Conservation (phyloP, 2,797 vertebrate genomes). For the Notolepis coatsorum region DNA sequence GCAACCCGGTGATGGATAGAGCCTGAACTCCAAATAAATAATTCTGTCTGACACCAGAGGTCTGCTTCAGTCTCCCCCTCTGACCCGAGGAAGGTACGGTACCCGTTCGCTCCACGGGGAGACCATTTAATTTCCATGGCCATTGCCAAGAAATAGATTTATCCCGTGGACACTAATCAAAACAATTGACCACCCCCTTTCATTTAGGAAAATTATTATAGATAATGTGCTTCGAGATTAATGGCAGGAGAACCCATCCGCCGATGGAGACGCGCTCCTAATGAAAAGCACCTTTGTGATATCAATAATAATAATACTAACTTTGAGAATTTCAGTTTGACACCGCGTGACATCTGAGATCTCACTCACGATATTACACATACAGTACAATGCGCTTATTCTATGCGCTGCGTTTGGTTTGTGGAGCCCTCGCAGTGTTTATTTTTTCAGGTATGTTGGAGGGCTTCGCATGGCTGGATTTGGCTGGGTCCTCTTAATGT, state of each 20-base stretch:
- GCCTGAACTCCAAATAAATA: constrained; percentile 76
- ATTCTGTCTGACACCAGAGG: constrained; percentile 61
- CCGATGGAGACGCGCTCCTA: constrained; percentile 17
- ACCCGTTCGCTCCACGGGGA: constrained; percentile 50
- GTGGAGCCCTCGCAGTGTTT: constrained; percentile 41
- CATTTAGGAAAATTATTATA: constrained; percentile 50
- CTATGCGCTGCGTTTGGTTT: constrained; percentile 8
- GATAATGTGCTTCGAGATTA: constrained; percentile 52
- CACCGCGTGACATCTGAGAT: background rate
- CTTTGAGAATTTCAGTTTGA: constrained; percentile 17
- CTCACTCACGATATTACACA: background rate
- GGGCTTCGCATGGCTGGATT: constrained; percentile 68
- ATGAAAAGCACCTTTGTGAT: constrained; percentile 29
- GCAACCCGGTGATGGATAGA: constrained; percentile 70
- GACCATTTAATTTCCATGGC: constrained; percentile 61
- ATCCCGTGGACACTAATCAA: constrained; percentile 57
- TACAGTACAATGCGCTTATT: constrained; percentile 23
- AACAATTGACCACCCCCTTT: constrained; percentile 49
- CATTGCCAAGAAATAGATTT: constrained; percentile 63
- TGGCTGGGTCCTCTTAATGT: constrained; percentile 78
- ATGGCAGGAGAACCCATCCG: constrained; percentile 34
- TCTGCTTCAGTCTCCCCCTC: constrained; percentile 62
- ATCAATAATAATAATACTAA: background rate
- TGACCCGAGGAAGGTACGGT: constrained; percentile 63
- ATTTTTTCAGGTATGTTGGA: constrained; percentile 76